phyloP scores from a whole-genome alignment of 2,888 invertebrate genomes.

The Catocala fraxini region DNA sequence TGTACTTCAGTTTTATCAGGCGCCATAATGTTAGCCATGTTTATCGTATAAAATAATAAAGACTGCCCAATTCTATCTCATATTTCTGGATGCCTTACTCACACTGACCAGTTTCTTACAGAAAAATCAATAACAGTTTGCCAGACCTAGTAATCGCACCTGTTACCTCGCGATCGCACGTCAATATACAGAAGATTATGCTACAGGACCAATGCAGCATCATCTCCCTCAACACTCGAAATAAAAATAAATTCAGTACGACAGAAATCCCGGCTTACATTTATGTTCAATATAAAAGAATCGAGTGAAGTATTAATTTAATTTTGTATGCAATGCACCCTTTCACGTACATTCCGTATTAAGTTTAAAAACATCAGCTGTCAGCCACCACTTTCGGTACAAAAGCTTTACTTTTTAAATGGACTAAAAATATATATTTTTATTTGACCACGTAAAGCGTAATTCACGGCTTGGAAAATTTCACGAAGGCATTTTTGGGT shows the following conservation, averaged over 20 bases:
- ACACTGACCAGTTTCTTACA: no score
- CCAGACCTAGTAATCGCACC: no score
- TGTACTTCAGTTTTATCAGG: no score
- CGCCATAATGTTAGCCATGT: no score
- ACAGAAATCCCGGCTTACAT: neutral
- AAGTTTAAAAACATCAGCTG: slow-evolving; percentile 11
- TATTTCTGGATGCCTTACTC: no score
- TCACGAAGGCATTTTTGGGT: slow-evolving; percentile 4
- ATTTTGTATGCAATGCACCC: slow-evolving; percentile 12
- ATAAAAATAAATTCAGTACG: neutral
- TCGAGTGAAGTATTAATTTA: slow-evolving; percentile 1
- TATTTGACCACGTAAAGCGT: neutral
- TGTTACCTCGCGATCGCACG: no score
- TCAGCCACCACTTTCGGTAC: slow-evolving; percentile 2
- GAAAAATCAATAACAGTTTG: no score
- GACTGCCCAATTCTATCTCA: no score
- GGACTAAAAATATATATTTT: neutral
- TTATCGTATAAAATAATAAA: no score
- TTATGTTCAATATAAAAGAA: neutral
- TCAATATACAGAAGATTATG: no score
- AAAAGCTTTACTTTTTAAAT: neutral
- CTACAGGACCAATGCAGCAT: no score
- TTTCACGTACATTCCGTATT: slow-evolving; percentile 9
- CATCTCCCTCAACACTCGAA: no score
- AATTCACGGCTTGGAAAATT: neutral